Base-by-base conservation (phyloP, 2,888 invertebrate species). In the Sicus ferrugineus region DNA sequence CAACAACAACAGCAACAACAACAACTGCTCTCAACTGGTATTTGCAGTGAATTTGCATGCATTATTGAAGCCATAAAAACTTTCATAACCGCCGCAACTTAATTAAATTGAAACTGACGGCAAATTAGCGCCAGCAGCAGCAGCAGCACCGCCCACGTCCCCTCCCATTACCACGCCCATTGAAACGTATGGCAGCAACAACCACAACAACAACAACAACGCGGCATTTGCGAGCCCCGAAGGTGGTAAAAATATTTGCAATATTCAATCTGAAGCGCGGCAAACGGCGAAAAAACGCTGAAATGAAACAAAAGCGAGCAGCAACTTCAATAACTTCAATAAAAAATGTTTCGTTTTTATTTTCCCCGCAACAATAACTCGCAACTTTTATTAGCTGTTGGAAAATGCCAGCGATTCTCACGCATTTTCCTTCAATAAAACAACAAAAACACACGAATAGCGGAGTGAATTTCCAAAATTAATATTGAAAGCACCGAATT, bases 31-130 rank as follows among this genome's bases (percentile, higher is more conserved):
- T 16, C 23, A n/a, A 19, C 46, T n/a, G 6, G 52, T 34, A 34
- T 54, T 54, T 62, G 42, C 65, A 54, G 23, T 54, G 23, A 52
- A 52, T 34, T n/a, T 62, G 59, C 71, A 65, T 74, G 67, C 74
- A 78, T 77, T 74, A 78, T 75, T 75, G 67, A 78, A 75, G 73
- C 72, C 75, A 76, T 73, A 77, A 80, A 75, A 75, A 72, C 74
- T 74, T 78, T 76, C 76, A 70, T 68, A 72, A 75, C 78, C 79
- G n/a, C n/a, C n/a, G 68, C 80, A 79, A 78, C 76, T 77, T 77
- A 79, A 80, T 79, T 80, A 78, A 79, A 78, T 76, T 78, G 73
- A 74, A 77, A 71, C 73, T 72, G 72, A 76, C 73, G 74, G 71
- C 71, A 74, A 73, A 68, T 66, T 30, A 73, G 28, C 69, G 42